These are phyloP conservation scores for Sinotaia quadrata DNA, from an alignment of 2,888 invertebrate genomes.

Conservation along the genomic window DNA sequence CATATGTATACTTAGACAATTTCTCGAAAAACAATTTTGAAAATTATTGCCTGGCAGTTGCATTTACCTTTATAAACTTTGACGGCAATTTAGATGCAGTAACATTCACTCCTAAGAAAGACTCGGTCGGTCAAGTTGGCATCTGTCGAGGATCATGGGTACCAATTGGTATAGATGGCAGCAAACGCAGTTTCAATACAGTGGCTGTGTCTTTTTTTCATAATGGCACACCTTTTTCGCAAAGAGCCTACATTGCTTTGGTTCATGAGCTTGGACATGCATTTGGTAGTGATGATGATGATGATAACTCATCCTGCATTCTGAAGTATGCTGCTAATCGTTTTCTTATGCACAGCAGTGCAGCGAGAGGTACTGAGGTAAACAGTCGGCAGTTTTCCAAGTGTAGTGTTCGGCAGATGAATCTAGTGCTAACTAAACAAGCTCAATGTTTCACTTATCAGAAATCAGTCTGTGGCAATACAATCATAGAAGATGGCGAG, in stretches of 20 bases:
- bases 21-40: constrained; percentile 9
- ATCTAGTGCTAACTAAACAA: not conserved
- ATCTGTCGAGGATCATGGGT: not conserved
- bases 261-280: constrained; percentile 7
- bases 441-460: not conserved
- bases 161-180: not conserved
- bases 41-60: not conserved
- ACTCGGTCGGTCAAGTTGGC: not conserved
- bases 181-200: not conserved
- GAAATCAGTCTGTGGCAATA: constrained; percentile 4
- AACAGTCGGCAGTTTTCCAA: not conserved
- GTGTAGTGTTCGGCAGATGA: constrained; percentile 3
- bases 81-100: not conserved
- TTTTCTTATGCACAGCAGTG: constrained; percentile 5
- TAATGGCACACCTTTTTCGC: not conserved
- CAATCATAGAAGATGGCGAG: not conserved
- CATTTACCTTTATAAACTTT: constrained; percentile 2
- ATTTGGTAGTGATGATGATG: constrained; percentile 1
- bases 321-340: not conserved
- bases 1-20: not conserved
- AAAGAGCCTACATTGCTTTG: not conserved
- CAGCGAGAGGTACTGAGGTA: not conserved
- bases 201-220: not conserved
- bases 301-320: not conserved
- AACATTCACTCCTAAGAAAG: not conserved